Percentiles rank a stretch among this genome's conserved stretches.
phyloP scores from a whole-genome alignment of 2,113 vertebrate species.

The Gallinago jamesoni region DNA sequence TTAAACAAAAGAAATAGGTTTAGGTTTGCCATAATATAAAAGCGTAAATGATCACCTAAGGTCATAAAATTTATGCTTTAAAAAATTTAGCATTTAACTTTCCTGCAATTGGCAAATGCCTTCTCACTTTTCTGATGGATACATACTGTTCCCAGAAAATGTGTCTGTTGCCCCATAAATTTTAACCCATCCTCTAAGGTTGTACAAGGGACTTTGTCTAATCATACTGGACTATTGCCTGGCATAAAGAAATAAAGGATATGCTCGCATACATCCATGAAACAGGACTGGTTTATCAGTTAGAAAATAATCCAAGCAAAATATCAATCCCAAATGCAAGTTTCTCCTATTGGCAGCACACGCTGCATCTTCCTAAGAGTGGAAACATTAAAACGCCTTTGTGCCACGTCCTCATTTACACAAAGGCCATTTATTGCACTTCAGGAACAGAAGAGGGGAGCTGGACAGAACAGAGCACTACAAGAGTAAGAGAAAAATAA shows the following conservation, averaged over 20 bases:
- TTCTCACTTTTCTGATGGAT: background rate
- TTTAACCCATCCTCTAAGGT: background rate
- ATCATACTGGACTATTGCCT: background rate
- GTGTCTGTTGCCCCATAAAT: background rate
- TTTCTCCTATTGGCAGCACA: background rate
- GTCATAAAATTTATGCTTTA: background rate
- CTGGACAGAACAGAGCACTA: background rate
- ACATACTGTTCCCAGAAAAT: background rate
- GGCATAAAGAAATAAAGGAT: background rate
- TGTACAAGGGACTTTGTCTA: background rate
- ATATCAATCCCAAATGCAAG: background rate
- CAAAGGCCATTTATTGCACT: background rate
- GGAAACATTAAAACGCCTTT: background rate
- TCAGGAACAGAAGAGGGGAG: background rate
- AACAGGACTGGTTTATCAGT: background rate
- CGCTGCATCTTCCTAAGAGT: accelerated
- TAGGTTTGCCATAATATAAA: background rate
- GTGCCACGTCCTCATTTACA: background rate
- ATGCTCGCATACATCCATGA: background rate
- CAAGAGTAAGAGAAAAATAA: background rate
- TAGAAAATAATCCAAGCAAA: background rate
- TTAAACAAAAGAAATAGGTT: background rate
- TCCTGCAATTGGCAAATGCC: background rate
- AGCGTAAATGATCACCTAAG: background rate
- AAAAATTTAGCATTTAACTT: background rate